phyloP scores from a whole-genome alignment of 2,797 vertebrate genomes.

The Streptopelia turtur region DNA sequence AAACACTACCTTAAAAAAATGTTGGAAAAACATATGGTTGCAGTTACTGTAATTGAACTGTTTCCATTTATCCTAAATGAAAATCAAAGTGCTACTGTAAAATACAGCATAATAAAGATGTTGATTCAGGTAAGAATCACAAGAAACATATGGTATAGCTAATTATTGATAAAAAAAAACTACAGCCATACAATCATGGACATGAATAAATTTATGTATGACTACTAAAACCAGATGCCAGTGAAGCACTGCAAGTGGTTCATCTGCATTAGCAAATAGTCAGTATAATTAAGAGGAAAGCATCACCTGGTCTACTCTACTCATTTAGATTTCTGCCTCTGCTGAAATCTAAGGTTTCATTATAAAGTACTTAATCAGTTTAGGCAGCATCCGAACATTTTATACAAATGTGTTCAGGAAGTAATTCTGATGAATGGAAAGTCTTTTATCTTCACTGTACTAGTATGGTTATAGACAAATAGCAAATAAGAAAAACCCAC shows the following conservation, averaged over 20 bases:
- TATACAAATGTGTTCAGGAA: neutral
- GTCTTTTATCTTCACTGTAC: neutral
- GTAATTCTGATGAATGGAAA: neutral
- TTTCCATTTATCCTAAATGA: neutral
- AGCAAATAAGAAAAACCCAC: neutral
- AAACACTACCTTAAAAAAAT: neutral
- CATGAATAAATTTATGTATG: neutral
- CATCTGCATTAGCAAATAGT: neutral
- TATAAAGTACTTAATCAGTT: neutral
- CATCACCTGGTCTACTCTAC: neutral
- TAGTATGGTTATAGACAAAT: neutral
- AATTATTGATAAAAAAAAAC: neutral
- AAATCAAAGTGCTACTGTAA: neutral
- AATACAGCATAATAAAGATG: neutral
- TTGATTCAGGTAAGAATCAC: neutral
- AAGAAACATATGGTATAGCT: neutral
- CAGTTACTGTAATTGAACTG: neutral
- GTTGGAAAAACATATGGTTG: neutral
- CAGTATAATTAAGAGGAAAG: neutral
- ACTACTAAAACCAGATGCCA: neutral
- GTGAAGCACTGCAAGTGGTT: neutral
- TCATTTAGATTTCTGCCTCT: neutral
- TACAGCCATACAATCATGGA: neutral
- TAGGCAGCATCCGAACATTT: neutral
- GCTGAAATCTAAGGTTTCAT: neutral